Evolutionary conservation across 2,888 invertebrate genomes (phyloP).

Genomic region (Diabrotica balteata): DNA sequence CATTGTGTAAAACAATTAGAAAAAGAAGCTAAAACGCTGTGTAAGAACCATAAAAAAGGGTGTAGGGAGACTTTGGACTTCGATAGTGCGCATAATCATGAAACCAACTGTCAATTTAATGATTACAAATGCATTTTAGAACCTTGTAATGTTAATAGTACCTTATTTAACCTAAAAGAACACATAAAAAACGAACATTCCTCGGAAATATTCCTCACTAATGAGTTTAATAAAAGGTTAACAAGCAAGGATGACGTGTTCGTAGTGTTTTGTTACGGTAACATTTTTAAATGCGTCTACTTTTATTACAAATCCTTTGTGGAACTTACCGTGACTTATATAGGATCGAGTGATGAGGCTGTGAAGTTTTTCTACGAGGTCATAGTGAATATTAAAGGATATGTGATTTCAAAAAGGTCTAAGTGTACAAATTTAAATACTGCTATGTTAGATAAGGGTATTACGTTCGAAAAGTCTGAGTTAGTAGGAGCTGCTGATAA

Average conservation of each 20-base stretch:
- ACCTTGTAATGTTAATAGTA: slow-evolving; percentile 38
- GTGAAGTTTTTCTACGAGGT: slow-evolving; percentile 45
- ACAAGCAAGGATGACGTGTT: slow-evolving; percentile 43
- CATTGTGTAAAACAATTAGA: slow-evolving; percentile 44
- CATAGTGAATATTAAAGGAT: slow-evolving; percentile 31
- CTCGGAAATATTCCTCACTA: slow-evolving; percentile 35
- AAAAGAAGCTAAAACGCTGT: slow-evolving; percentile 41
- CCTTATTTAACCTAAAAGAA: slow-evolving; percentile 35
- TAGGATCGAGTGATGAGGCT: slow-evolving; percentile 47
- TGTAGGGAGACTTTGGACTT: slow-evolving; percentile 43
- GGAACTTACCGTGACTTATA: slow-evolving; percentile 47
- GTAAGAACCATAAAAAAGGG: slow-evolving; percentile 47
- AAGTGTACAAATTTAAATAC: slow-evolving; percentile 43
- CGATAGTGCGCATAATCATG: slow-evolving; percentile 42
- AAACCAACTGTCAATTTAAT: slow-evolving; percentile 48
- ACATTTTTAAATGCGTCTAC: slow-evolving; percentile 48
- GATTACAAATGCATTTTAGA: slow-evolving; percentile 45
- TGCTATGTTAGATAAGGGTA: slow-evolving; percentile 41
- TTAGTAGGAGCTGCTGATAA: slow-evolving; percentile 32
- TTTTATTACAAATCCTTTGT: slow-evolving; percentile 47
- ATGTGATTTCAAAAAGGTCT: slow-evolving; percentile 30
- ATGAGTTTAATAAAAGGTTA: slow-evolving; percentile 40
- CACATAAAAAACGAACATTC: slow-evolving; percentile 45
- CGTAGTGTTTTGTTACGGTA: slow-evolving; percentile 45
- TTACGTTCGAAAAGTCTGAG: slow-evolving; percentile 40